Percentiles rank a stretch among this genome's conserved stretches.
phyloP scores from a whole-genome alignment of 2,113 vertebrate species.

The Lophochroa leadbeateri region DNA sequence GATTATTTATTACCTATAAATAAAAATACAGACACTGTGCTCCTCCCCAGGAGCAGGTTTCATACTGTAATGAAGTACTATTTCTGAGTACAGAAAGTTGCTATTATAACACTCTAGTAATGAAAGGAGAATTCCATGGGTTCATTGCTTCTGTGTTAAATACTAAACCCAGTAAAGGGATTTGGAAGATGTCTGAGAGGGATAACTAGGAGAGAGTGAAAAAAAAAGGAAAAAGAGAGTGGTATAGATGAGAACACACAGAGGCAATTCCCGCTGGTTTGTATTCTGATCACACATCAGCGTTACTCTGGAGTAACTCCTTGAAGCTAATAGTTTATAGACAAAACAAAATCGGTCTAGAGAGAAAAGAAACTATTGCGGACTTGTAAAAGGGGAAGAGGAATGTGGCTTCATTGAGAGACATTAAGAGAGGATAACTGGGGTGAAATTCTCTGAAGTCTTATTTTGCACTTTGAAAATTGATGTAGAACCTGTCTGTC shows the following conservation, averaged over 20 bases:
- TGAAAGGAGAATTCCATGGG: neutral
- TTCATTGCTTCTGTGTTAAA: constrained; percentile 27
- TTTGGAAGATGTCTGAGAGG: constrained; percentile 19
- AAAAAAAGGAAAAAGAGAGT: neutral
- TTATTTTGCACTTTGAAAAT: neutral
- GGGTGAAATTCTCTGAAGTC: neutral
- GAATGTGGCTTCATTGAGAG: neutral
- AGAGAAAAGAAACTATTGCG: neutral
- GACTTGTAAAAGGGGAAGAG: neutral
- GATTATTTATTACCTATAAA: neutral
- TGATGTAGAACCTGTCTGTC: neutral
- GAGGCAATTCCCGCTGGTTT: neutral
- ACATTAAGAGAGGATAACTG: neutral
- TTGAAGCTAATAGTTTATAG: constrained; percentile 22
- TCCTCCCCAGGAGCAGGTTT: neutral
- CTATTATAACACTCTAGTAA: neutral
- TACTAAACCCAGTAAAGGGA: constrained; percentile 15
- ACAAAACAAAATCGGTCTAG: constrained; percentile 5
- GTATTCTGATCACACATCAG: neutral
- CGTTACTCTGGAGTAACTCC: constrained; percentile 35
- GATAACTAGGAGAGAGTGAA: neutral
- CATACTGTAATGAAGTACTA: neutral
- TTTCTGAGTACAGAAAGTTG: neutral
- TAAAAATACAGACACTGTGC: neutral
- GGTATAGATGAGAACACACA: neutral